Percentiles rank a stretch among this genome's conserved stretches.
Evolutionary conservation across 2,888 invertebrate genomes (phyloP).

Genomic region (Macropis europaea): DNA sequence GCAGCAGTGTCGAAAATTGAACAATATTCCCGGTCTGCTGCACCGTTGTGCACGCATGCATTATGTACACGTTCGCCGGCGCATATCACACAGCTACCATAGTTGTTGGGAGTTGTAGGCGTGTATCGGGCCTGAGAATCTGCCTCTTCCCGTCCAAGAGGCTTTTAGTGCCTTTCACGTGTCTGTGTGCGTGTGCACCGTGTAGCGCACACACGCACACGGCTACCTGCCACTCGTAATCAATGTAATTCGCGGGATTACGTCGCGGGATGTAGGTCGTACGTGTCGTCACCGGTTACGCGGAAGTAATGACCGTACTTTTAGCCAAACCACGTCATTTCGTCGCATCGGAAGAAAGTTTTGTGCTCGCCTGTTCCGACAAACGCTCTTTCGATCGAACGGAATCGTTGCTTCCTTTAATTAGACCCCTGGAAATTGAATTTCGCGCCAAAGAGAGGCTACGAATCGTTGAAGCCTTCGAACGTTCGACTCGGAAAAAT

Average conservation of each 20-base stretch:
- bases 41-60: slow-evolving; percentile 16
- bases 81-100: neutral
- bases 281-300: neutral
- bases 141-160: slow-evolving; percentile 33
- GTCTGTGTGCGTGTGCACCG: neutral
- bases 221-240: slow-evolving; percentile 15
- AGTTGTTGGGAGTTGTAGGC: neutral
- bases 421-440: neutral
- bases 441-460: no score
- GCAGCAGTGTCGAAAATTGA: slow-evolving; percentile 23
- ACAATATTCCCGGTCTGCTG: slow-evolving; percentile 14
- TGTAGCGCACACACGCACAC: neutral
- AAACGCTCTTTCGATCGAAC: neutral
- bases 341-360: neutral
- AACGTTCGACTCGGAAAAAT: no score
- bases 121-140: slow-evolving; percentile 15
- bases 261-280: slow-evolving; percentile 4
- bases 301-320: neutral
- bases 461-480: no score
- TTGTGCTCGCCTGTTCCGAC: neutral
- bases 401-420: slow-evolving; percentile 8
- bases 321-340: neutral
- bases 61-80: neutral
- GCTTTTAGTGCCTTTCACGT: slow-evolving; percentile 35
- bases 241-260: slow-evolving; percentile 35